Percentiles rank a stretch among this genome's conserved stretches.
phyloP scores from a whole-genome alignment of 1,140 invertebrate species.

The Lucilia sericata region DNA sequence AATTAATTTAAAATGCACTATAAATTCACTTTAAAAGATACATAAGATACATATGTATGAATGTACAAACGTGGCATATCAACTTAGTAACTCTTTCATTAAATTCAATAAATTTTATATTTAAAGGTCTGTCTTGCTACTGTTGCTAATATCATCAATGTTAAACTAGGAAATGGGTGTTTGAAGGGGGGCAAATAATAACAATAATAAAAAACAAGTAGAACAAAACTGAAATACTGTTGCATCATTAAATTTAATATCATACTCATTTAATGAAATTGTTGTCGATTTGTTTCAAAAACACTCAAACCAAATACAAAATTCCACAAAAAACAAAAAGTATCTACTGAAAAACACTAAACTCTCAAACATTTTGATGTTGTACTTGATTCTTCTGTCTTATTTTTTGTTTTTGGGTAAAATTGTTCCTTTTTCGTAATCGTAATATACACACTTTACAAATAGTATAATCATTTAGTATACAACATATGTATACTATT shows the following conservation, averaged over 20 bases:
- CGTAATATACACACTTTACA: background rate
- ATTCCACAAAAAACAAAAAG: background rate
- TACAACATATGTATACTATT: too few species aligned
- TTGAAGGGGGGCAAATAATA: background rate
- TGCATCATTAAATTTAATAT: constrained; percentile 70
- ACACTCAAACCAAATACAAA: constrained; percentile 57
- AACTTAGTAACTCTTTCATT: too few species aligned
- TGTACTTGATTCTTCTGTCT: constrained; percentile 28
- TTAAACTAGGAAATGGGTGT: background rate
- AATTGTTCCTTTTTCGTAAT: background rate
- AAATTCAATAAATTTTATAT: background rate
- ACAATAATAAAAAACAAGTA: background rate
- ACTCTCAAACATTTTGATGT: constrained; percentile 25
- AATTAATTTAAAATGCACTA: too few species aligned
- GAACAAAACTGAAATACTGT: constrained; percentile 67
- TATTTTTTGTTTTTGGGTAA: background rate
- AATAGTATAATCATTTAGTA: background rate
- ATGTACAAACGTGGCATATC: too few species aligned
- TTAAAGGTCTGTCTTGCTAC: background rate
- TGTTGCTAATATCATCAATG: background rate
- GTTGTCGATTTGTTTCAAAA: constrained; percentile 69
- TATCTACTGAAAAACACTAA: background rate
- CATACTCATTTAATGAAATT: constrained; percentile 69
- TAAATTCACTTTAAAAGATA: too few species aligned
- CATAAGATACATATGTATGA: too few species aligned